Base-by-base conservation (phyloP, 2,113 vertebrate species). In the Electrona antarctica region DNA sequence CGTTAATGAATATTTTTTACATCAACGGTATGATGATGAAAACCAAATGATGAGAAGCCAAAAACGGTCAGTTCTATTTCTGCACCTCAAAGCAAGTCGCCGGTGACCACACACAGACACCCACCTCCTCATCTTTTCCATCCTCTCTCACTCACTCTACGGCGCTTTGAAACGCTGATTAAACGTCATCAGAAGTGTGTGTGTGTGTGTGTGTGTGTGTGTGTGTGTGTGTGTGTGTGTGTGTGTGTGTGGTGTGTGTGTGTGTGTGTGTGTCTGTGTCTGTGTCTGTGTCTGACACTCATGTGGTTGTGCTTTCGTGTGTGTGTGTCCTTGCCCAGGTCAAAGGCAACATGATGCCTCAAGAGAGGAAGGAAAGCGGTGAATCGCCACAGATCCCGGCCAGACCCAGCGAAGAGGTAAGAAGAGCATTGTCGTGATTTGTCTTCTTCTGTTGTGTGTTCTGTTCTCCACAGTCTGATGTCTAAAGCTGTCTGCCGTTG, bases 371-470 rank as follows among this genome's bases (percentile, higher is more conserved):
- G 41, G 69, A 67, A 3, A 69, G 69, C 67, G 70, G n/a, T 73
- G 82, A 83, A 80, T 64, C 75, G 0, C 83, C 85, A 2, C 2
- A 2, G 1, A 63, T 89, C 41, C 81, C 83, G 28, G 56, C 71
- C 58, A 77, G 82, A 85, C 72, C 76, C 8, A 47, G 71, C 7
- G 48, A 82, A 29, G 84, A 92, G 91, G 89, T 80, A 67, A 21
- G 68, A 3, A 21, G 47, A 9, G 8, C 28, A 6, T 0, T 7
- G 14, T n/a, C 46, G 3, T 48, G 33, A 33, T 46, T 33, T 21
- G 33, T 41, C 15, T 12, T 41, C 15, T 12, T 61, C 6, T 14
- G 0, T 3, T 63, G 7, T 48, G 7, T 73, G 55, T 56, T 68
- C n/a, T 56, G 33, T 28, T 58, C 13, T 45, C 14, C 13, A 0